Evolutionary conservation across 1,140 invertebrate genomes (phyloP).

Genomic region (Magallana ariakensis): DNA sequence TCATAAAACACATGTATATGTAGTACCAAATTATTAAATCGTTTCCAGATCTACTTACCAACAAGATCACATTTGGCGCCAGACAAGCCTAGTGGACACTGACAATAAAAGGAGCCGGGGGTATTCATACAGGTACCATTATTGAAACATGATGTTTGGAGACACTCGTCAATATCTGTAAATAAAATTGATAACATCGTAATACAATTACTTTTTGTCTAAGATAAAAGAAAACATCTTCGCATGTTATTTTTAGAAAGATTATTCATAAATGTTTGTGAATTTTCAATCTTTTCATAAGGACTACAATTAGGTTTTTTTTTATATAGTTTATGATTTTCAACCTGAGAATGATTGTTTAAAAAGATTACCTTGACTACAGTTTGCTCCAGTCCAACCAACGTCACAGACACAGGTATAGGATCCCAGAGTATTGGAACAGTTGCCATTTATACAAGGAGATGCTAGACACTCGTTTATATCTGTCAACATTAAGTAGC

Average conservation of each 20-base stretch:
- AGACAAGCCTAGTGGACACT: conserved; percentile 90
- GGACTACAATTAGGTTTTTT: neutral
- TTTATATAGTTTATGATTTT: no score
- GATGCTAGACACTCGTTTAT: conserved; percentile 49
- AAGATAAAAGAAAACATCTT: no score
- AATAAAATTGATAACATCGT: neutral
- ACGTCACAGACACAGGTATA: conserved; percentile 38
- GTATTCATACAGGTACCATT: conserved; percentile 74
- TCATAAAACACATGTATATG: neutral
- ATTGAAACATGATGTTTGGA: conserved; percentile 76
- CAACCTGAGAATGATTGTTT: no score
- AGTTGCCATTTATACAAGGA: conserved; percentile 46
- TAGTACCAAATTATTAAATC: no score
- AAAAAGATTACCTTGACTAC: conserved; percentile 10
- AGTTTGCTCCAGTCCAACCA: conserved; percentile 42
- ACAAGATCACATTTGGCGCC: conserved; percentile 89
- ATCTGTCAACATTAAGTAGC: neutral
- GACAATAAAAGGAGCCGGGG: conserved; percentile 86
- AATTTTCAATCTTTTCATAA: no score
- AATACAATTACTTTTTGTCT: no score
- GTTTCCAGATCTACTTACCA: neutral
- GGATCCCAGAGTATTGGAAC: conserved; percentile 46
- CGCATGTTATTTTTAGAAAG: no score
- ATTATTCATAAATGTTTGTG: no score
- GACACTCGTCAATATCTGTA: conserved; percentile 67